Evolutionary conservation across 2,113 vertebrate genomes (phyloP).

Genomic region (Ginglymostoma cirratum): DNA sequence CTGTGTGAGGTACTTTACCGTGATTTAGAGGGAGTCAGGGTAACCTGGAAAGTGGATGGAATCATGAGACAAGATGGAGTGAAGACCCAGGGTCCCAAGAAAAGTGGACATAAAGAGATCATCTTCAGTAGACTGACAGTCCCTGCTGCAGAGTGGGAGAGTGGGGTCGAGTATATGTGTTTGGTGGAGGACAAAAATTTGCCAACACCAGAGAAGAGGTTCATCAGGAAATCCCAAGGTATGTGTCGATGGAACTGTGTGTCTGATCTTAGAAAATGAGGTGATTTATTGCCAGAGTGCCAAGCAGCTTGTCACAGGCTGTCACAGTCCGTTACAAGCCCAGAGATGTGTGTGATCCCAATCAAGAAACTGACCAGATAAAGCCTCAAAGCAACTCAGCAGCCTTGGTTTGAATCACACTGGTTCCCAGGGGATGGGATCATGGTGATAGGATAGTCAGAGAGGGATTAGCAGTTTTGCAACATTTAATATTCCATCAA

Average conservation of each 20-base stretch:
- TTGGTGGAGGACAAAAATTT: background rate
- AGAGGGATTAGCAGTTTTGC: background rate
- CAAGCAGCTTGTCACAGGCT: too few species aligned
- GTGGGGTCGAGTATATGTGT: background rate
- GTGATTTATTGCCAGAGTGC: background rate
- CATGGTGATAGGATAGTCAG: background rate
- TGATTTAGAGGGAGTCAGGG: slow-evolving; percentile 2
- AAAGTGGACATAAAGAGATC: background rate
- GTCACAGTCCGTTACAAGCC: too few species aligned
- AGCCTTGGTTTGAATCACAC: background rate
- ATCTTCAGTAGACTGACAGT: background rate
- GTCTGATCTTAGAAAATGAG: background rate
- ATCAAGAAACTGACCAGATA: background rate
- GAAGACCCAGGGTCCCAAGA: background rate
- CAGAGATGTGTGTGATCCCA: background rate
- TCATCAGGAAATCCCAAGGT: background rate
- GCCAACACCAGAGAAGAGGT: background rate
- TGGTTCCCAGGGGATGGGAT: background rate
- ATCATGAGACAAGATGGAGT: background rate
- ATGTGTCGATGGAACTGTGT: background rate
- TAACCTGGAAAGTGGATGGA: slow-evolving; percentile 7
- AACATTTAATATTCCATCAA: background rate
- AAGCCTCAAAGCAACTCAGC: background rate
- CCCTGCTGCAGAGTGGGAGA: slow-evolving; percentile 12
- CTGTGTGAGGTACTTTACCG: background rate